These are phyloP conservation scores for Peromyscus eremicus DNA, from an alignment of 2,797 vertebrate genomes.

Conservation along the genomic window DNA sequence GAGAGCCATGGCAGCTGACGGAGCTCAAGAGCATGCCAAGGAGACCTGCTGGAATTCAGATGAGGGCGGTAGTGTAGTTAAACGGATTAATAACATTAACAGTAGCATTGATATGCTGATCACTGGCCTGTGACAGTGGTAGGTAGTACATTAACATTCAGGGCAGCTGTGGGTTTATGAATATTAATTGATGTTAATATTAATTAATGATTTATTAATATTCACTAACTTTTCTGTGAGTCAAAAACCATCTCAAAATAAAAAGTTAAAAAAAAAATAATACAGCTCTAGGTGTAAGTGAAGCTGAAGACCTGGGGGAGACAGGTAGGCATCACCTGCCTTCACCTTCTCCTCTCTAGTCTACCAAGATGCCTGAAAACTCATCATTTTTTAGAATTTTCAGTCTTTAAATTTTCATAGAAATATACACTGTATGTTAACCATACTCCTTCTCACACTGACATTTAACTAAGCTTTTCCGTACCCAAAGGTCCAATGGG, in stretches of 20 bases:
- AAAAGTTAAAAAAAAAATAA: neutral
- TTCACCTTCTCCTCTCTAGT: neutral
- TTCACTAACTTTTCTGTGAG: neutral
- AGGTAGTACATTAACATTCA: slow-evolving; percentile 23
- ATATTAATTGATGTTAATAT: neutral
- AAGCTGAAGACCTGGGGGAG: neutral
- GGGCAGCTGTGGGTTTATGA: neutral
- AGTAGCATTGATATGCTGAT: neutral
- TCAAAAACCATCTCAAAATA: slow-evolving; percentile 43
- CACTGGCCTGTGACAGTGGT: neutral
- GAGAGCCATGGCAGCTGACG: neutral
- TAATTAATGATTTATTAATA: neutral
- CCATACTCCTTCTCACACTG: neutral
- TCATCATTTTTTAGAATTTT: neutral
- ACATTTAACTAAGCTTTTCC: neutral
- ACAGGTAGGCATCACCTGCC: neutral
- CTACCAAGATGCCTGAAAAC: neutral
- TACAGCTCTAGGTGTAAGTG: neutral
- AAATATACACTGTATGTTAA: neutral
- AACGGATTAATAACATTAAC: neutral
- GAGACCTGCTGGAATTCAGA: neutral
- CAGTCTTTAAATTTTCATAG: neutral
- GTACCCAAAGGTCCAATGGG: neutral
- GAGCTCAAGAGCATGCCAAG: neutral
- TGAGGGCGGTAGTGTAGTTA: neutral